These are phyloP conservation scores for Trachelus troglodyta DNA, from an alignment of 2,888 invertebrate genomes.

Conservation along the genomic window DNA sequence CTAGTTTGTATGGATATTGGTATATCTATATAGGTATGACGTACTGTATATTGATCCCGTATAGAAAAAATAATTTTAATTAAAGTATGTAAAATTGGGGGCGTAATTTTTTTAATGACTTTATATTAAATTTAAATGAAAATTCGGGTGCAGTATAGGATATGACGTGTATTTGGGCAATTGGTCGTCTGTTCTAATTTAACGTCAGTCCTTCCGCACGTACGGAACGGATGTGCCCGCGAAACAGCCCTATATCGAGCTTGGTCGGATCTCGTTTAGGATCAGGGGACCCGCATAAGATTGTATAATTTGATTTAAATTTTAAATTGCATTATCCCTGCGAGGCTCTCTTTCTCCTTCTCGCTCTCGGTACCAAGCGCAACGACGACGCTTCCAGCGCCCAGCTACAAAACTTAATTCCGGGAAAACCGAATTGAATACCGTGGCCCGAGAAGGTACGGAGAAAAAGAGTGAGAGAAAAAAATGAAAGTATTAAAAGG, in stretches of 20 bases:
- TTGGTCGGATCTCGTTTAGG: slow-evolving; percentile 10
- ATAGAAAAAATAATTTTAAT: too few species aligned
- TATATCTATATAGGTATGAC: too few species aligned
- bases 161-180: too few species aligned
- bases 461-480: too few species aligned
- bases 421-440: slow-evolving; percentile 23
- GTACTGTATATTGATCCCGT: too few species aligned
- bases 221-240: slow-evolving; percentile 4
- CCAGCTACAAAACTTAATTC: slow-evolving; percentile 15
- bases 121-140: too few species aligned
- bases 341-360: slow-evolving; percentile 6
- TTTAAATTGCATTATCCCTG: slow-evolving; percentile 25
- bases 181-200: background rate
- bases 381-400: slow-evolving; percentile 11
- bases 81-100: too few species aligned
- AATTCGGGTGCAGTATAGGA: too few species aligned
- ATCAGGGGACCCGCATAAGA: slow-evolving; percentile 18
- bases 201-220: background rate
- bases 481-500: too few species aligned
- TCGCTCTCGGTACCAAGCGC: slow-evolving; percentile 16
- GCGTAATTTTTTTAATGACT: too few species aligned
- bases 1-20: too few species aligned
- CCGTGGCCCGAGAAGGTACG: background rate
- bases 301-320: slow-evolving; percentile 26
- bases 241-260: background rate